Percentiles rank a stretch among this genome's conserved stretches.
Conservation (phyloP, 2,888 invertebrate genomes). For the Helobdella robusta region DNA sequence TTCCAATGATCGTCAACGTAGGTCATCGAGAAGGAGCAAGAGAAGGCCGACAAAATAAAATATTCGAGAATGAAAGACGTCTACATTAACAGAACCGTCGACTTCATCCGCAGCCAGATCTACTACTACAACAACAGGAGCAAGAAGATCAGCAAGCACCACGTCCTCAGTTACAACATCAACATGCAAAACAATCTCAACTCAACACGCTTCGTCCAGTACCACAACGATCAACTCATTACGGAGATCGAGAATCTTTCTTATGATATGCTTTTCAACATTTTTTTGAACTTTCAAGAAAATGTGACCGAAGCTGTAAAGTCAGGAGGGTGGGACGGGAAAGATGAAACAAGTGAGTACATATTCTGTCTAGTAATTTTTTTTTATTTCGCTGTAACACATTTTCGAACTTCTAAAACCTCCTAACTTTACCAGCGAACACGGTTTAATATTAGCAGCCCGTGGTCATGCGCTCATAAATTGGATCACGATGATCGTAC, state of each 20-base stretch:
- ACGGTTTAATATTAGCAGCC: too few relatives aligned
- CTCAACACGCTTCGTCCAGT: not conserved
- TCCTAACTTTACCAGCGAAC: too few relatives aligned
- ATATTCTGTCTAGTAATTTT: too few relatives aligned
- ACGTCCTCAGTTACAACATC: not conserved
- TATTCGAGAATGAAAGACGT: not conserved
- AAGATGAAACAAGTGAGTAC: conserved; percentile 43
- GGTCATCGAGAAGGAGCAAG: conserved; percentile 38
- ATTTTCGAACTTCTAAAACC: too few relatives aligned
- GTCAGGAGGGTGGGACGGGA: conserved; percentile 60
- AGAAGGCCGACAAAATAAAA: conserved; percentile 34
- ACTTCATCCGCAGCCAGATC: conserved; percentile 19
- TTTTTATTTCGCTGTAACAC: too few relatives aligned
- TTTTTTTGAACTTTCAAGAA: conserved; percentile 60
- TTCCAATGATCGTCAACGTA: too few relatives aligned
- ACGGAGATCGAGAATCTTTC: too few relatives aligned
- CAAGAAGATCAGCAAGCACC: not conserved
- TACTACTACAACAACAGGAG: not conserved
- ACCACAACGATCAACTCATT: not conserved
- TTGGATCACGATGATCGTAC: too few relatives aligned
- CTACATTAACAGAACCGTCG: conserved; percentile 17
- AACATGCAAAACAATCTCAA: not conserved
- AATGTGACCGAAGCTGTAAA: conserved; percentile 57
- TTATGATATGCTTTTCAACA: not conserved
- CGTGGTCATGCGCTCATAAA: too few relatives aligned